Evolutionary conservation across 2,113 vertebrate genomes (phyloP).

Genomic region (Apodemus sylvaticus): DNA sequence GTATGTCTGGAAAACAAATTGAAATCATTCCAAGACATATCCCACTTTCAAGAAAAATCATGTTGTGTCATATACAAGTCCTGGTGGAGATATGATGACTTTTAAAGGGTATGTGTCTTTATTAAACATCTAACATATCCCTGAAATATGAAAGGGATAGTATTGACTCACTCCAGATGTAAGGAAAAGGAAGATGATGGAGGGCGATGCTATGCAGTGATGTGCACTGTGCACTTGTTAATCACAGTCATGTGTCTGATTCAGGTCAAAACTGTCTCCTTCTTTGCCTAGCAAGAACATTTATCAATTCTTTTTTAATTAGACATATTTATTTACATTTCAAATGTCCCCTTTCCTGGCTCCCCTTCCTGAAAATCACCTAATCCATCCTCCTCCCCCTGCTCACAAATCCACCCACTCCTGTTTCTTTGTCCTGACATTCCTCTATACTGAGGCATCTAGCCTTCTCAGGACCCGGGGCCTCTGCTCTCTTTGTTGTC

Average conservation of each 20-base stretch:
- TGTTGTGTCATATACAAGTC: conserved; percentile 30
- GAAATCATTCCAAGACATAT: conserved; percentile 62
- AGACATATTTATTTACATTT: too few relatives aligned
- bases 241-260: not conserved
- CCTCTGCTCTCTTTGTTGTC: too few relatives aligned
- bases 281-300: conserved; percentile 32
- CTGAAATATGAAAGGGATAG: conserved; percentile 23
- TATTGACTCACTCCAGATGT: not conserved
- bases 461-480: too few relatives aligned
- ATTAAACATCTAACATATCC: not conserved
- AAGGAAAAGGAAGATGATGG: not conserved
- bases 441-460: too few relatives aligned
- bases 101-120: conserved; percentile 47
- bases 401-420: too few relatives aligned
- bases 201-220: not conserved
- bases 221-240: not conserved
- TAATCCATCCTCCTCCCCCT: too few relatives aligned
- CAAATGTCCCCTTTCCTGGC: too few relatives aligned
- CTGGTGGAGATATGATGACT: conserved; percentile 47
- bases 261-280: conserved; percentile 18
- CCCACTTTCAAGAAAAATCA: conserved; percentile 51
- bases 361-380: too few relatives aligned
- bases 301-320: not conserved
- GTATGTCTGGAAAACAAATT: conserved; percentile 67
- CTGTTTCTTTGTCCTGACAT: too few relatives aligned